A percentile compares a stretch with the other conserved stretches of the same genome.
These are phyloP conservation scores for Halyomorpha halys DNA, from an alignment of 1,140 invertebrate species.

Conservation along the genomic window DNA sequence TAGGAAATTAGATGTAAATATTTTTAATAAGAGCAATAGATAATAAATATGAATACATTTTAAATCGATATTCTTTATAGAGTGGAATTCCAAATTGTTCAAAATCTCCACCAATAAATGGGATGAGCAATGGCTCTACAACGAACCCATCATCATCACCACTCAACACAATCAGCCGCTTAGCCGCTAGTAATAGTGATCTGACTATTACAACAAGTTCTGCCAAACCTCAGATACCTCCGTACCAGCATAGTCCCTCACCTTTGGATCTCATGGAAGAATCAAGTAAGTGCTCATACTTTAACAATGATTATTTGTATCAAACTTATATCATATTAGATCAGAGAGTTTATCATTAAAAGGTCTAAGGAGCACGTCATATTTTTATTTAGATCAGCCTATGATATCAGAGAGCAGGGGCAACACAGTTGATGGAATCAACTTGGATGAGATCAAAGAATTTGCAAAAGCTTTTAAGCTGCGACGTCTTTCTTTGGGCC, in stretches of 20 bases:
- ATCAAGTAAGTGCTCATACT: conserved; percentile 54
- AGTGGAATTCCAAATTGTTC: conserved; percentile 21
- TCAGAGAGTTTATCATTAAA: too few species aligned
- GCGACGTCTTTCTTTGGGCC: conserved; percentile 76
- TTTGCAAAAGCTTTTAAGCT: conserved; percentile 97
- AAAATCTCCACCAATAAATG: conserved; percentile 24
- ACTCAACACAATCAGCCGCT: conserved; percentile 46
- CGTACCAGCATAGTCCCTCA: conserved; percentile 27
- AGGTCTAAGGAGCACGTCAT: conserved; percentile 18
- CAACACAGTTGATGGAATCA: conserved; percentile 91
- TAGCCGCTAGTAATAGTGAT: conserved; percentile 62
- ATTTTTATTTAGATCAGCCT: conserved; percentile 56
- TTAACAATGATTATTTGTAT: background rate
- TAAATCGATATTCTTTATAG: conserved; percentile 6
- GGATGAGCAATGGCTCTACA: conserved; percentile 21
- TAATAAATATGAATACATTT: too few species aligned
- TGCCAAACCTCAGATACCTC: conserved; percentile 6
- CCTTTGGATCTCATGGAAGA: conserved; percentile 58
- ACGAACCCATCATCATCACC: conserved; percentile 34
- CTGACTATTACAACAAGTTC: conserved; percentile 64
- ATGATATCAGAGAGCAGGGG: conserved; percentile 86
- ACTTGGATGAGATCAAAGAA: conserved; percentile 95
- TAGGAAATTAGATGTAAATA: background rate
- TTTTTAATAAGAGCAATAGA: too few species aligned
- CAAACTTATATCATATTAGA: too few species aligned